Percentiles rank a stretch among this genome's conserved stretches.
These are phyloP conservation scores for Coenobita brevimanus DNA, from an alignment of 1,140 invertebrate genomes.

Conservation along the genomic window DNA sequence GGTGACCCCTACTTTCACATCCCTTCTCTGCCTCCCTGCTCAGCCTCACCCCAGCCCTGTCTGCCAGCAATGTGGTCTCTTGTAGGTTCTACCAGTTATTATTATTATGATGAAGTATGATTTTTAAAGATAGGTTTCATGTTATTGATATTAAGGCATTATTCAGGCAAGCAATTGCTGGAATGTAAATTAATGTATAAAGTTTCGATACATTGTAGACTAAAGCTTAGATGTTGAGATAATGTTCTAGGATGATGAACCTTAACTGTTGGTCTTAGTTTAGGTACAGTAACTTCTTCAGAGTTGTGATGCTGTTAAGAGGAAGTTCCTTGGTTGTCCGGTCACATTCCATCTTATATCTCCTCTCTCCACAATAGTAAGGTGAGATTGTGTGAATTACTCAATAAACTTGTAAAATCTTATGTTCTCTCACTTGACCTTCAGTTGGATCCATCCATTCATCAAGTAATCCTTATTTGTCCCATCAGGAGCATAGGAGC, in stretches of 20 bases:
- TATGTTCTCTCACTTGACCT: too few species aligned
- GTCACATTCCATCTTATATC: conserved; percentile 59
- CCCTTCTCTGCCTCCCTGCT: conserved; percentile 33
- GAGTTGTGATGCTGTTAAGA: conserved; percentile 61
- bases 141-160: conserved; percentile 13
- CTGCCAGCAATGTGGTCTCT: conserved; percentile 15
- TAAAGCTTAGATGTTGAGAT: conserved; percentile 21
- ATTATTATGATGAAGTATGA: too few species aligned
- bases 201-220: conserved; percentile 32
- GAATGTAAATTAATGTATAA: too few species aligned
- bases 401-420: conserved; percentile 52
- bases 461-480: too few species aligned
- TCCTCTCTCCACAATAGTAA: conserved; percentile 57
- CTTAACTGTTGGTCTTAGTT: conserved; percentile 49
- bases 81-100: too few species aligned
- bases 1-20: conserved; percentile 55
- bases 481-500: too few species aligned
- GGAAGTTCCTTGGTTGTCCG: conserved; percentile 63
- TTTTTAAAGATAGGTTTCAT: conserved; percentile 35
- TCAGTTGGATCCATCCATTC: too few species aligned
- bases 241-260: conserved; percentile 40
- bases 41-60: conserved; percentile 42
- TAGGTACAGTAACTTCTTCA: conserved; percentile 56
- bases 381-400: conserved; percentile 58
- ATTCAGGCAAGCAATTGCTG: too few species aligned